Evolutionary conservation across 1,140 invertebrate genomes (phyloP), one percentile per base, ranked within the genome.

Genomic region (Propsilocerus akamusi): DNA sequence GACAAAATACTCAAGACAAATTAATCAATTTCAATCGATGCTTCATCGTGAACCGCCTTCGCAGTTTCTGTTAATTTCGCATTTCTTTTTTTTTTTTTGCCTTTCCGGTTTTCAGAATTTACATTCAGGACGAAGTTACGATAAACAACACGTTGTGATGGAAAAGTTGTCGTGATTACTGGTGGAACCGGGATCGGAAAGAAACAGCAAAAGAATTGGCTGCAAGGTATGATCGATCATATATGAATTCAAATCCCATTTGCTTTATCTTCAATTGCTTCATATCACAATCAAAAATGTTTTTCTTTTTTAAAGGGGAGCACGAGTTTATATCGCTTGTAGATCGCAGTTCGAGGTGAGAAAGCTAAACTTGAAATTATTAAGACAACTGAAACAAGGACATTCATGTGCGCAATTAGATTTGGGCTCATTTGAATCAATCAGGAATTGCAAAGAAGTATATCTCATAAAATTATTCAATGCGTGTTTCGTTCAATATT

Each of bases 111-210:
- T 57, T 1, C 49, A 80, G 78, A 57, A 76, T 78, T 59, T 59
- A 62, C 49, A 54, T 64, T 50, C 70, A 71, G 60, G 77, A 26
- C 47, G 57, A 47, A 56, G 57, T 53, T 78, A 73, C 53, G 56
- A 59, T 5, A 68, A 61, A 20, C 62, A 25, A 68, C 70, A 4
- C 57, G 72, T 51, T 66, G 69, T 0, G 66, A 74, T 49, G 78
- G 72, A 1, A 88, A 90, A 71, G 73, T 84, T 14, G 73, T 78
- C 1, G 73, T 92, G 26, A 67, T 92, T 8, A 91, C 87, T 12
- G 88, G 89, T 51, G 78, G 80, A 3, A 77, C 77, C 50, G 89
- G 88, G 1, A 85, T 92, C 57, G 88, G 88, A 8, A 83, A 68
- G 83, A 84, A 68, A 76, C 81, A 30, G 81, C 78, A 0, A 63